Base-by-base conservation (phyloP, 2,797 vertebrate species). In the Synanceia verrucosa region DNA sequence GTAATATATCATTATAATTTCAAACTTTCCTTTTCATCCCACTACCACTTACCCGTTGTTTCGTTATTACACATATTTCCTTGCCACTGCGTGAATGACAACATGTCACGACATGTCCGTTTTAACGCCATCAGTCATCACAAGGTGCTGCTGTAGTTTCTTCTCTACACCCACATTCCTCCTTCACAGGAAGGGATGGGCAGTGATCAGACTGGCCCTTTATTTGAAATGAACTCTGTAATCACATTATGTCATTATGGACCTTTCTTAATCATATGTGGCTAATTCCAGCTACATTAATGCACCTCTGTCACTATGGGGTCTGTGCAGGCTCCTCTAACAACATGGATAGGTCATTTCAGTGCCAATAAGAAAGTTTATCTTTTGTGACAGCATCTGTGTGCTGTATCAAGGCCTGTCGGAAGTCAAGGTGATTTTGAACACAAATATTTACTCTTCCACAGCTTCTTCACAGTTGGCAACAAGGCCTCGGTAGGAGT, bases 151-250 rank as follows among this genome's bases (percentile, higher is more conserved):
- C 26, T 18, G 52, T 2, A 4, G 13, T 29, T 31, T 6, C 11
- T 19, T 18, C 43, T 67, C 55, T 59, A 44, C 80, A 61, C 80
- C 73, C 79, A 73, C 86, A 87, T 94, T 91, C 77, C 56, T 79
- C 24, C 28, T 48, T 70, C 41, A 51, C 59, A 69, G 37, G 19
- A 16, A 62, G 48, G 44, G 39, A 5, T 23, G 0, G 53, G 47
- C 59, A 12, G 24, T 19, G 47, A 60, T 67, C 65, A 69, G 58
- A 36, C 64, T 3, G 46, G 16, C 12, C 31, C 39, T 33, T 34
- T 18, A 8, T 66, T 10, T 4, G 24, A 24, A 28, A 57, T 44
- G 47, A 44, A 18, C n/a, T 0, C 7, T 62, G 24, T 62, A 52
- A 73, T 75, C 47, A 47, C 31, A 37, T 61, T 6, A 43, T 21